phyloP scores from a whole-genome alignment of 2,888 invertebrate species.

The Stomorhina lunata region DNA sequence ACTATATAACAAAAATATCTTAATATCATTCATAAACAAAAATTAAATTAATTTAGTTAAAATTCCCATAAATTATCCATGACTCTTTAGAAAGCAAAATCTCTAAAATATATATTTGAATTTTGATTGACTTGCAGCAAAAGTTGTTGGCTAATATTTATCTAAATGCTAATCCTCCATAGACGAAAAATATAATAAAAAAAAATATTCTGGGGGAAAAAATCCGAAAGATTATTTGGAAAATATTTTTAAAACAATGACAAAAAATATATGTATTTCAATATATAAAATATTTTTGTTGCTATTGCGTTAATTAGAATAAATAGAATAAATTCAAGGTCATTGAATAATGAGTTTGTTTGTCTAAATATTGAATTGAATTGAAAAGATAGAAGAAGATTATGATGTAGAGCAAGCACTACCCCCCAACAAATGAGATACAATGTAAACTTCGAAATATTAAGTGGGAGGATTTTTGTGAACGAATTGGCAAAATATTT shows the following conservation, averaged over 20 bases:
- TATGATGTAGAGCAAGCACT: too few species aligned
- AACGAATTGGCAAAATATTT: too few species aligned
- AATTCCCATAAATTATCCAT: slow-evolving; percentile 1
- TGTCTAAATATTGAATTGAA: neutral
- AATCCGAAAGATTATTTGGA: neutral
- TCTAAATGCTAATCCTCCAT: neutral
- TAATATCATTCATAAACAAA: neutral
- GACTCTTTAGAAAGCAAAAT: slow-evolving; percentile 13
- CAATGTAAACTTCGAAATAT: too few species aligned
- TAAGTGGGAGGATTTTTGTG: too few species aligned
- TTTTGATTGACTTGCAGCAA: slow-evolving; percentile 18
- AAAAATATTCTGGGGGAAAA: neutral
- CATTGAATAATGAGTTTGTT: slow-evolving; percentile 14
- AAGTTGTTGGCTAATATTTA: neutral
- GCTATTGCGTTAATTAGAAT: neutral
- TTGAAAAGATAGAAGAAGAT: too few species aligned
- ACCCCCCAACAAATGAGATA: too few species aligned
- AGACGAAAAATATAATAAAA: neutral
- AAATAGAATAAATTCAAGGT: slow-evolving; percentile 4
- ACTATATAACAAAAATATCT: neutral
- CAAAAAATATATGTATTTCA: neutral
- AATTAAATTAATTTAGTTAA: neutral
- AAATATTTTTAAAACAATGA: slow-evolving; percentile 4
- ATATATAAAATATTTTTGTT: neutral
- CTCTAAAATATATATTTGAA: neutral